These are phyloP conservation scores for Motacilla alba DNA, from an alignment of 2,113 vertebrate species.

Conservation along the genomic window DNA sequence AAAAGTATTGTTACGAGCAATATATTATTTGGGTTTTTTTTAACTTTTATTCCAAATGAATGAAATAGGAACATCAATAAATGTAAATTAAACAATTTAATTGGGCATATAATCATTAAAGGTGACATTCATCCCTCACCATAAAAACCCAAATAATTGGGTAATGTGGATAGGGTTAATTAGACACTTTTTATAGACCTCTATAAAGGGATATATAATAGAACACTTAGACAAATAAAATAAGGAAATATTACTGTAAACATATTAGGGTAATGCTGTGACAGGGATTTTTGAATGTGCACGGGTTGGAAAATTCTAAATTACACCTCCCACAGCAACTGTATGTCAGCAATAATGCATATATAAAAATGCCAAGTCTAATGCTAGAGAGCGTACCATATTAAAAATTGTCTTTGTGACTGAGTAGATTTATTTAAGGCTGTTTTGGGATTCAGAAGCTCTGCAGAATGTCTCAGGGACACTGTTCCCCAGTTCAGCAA, in stretches of 20 bases:
- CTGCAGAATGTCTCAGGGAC: background rate
- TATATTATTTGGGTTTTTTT: background rate
- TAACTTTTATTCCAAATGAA: background rate
- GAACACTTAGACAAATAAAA: background rate
- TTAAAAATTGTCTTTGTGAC: background rate
- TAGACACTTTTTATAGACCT: background rate
- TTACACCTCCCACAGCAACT: background rate
- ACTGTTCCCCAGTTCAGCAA: background rate
- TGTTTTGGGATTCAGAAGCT: background rate
- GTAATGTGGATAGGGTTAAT: background rate
- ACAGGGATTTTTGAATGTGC: background rate
- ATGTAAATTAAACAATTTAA: background rate
- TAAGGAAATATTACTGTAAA: background rate
- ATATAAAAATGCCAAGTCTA: background rate
- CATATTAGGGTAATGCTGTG: background rate
- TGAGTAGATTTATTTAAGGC: background rate
- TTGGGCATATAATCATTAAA: background rate
- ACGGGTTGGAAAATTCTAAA: conserved; percentile 2
- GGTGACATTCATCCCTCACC: background rate
- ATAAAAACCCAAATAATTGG: background rate
- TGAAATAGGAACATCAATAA: background rate
- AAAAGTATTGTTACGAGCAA: background rate
- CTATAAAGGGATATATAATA: background rate
- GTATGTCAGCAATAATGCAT: background rate
- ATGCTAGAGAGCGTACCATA: background rate